phyloP scores from a whole-genome alignment of 1,140 invertebrate genomes.

The Lordiphosa clarofinis region DNA sequence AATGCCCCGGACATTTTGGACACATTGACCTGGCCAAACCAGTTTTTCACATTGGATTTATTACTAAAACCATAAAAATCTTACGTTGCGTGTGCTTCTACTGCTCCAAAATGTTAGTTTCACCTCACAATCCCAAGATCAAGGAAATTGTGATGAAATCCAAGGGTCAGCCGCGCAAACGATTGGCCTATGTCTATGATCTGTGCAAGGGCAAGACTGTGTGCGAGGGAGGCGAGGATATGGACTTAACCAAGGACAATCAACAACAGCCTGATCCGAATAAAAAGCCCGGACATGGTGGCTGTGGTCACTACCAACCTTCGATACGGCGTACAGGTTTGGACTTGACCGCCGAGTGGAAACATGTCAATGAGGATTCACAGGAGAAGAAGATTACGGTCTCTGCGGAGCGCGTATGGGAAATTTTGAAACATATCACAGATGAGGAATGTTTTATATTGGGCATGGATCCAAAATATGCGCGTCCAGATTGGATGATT shows the following conservation, averaged over 20 bases:
- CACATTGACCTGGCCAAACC: constrained; percentile 99
- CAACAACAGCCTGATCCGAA: constrained; percentile 80
- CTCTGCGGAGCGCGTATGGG: constrained; percentile 96
- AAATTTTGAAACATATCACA: constrained; percentile 97
- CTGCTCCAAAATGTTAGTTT: constrained; percentile 97
- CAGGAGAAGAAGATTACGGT: constrained; percentile 97
- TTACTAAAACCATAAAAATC: constrained; percentile 98
- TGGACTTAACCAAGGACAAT: constrained; percentile 92
- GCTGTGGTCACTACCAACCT: constrained; percentile 98
- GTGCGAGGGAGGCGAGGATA: constrained; percentile 99
- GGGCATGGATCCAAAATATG: constrained; percentile 97
- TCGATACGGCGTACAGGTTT: constrained; percentile 92
- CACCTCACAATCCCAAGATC: constrained; percentile 97
- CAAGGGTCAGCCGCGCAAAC: constrained; percentile 96
- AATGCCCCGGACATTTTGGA: constrained; percentile 99
- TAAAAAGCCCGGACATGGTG: constrained; percentile 92
- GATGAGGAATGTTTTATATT: constrained; percentile 98
- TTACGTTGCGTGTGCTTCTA: constrained; percentile 98
- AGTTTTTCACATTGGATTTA: constrained; percentile 98
- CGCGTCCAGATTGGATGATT: constrained; percentile 99
- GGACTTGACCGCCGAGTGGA: constrained; percentile 98
- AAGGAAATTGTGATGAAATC: constrained; percentile 98
- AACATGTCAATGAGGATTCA: constrained; percentile 98
- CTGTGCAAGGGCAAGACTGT: constrained; percentile 98
- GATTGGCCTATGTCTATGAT: constrained; percentile 97